Evolutionary conservation across 2,888 invertebrate genomes (phyloP), one percentile per base, ranked within the genome.

Genomic region (Frankliniella intonsa): DNA sequence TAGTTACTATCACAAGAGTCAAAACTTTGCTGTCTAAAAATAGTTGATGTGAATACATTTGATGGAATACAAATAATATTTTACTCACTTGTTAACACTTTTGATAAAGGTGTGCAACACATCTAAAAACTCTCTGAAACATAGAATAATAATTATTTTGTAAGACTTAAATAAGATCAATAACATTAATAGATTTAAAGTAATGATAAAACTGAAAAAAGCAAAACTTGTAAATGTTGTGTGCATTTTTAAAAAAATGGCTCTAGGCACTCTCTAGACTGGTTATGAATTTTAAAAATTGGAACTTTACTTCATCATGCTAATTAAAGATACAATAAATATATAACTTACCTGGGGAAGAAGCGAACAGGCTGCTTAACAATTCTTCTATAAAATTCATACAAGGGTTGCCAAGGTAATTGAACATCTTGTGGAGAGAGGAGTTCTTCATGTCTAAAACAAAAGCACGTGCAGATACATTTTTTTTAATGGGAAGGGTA

Each of bases 391-490:
- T 91, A 90, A 80, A 95, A 87, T 11, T 94, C 91, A 87, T 94
- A 95, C 12, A 98, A 89, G 17, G 97, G 97, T 85, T 92, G 90
- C 98, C 98, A 98, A 81, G 94, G 93, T 83, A 98, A 89, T 83
- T 91, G 90, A 82, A 98, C 87, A 84, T 98, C 97, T 83, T 93
- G 92, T 62, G 95, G 93, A 5, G 93, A 90, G 84, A 97, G 88
- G 84, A 96, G 89, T 86, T 93, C 90, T 85, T 90, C 92, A 89
- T 96, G 97, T 86, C 96, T 96, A 86, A 83, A 87, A 87, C 80
- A 81, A 76, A 83, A 83, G 80, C 80, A 69, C 22, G 81, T 79
- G 82, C 69, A 83, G 25, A 82, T 19, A 2, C 62, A 38, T 82
- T 27, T 80, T 81, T 80, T 82, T 62, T 50, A 76, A 51, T 51